Evolutionary conservation across 2,797 vertebrate genomes (phyloP).

Genomic region (Melanotaenia maccullochi): DNA sequence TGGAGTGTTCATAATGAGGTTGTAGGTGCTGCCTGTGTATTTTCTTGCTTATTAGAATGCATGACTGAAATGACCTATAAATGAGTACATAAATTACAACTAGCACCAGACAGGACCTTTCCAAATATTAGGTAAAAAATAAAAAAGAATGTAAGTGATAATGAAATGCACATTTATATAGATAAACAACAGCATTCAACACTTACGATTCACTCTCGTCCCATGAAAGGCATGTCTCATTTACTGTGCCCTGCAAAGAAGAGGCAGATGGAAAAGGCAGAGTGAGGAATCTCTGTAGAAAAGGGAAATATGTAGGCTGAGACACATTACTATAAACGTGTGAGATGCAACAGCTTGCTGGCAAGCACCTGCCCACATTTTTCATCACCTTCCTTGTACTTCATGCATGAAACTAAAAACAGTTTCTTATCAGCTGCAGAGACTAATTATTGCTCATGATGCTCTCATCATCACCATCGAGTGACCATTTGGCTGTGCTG

Average conservation of each 20-base stretch:
- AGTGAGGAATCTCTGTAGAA: conserved; percentile 52
- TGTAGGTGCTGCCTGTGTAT: conserved; percentile 24
- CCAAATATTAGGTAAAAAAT: background rate
- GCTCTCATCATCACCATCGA: conserved; percentile 24
- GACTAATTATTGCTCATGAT: conserved; percentile 47
- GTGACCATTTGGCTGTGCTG: conserved; percentile 40
- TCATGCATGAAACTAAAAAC: conserved; percentile 54
- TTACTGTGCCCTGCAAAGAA: conserved; percentile 89
- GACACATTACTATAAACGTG: conserved; percentile 47
- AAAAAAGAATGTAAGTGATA: conserved; percentile 15
- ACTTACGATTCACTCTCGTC: conserved; percentile 94
- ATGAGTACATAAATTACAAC: conserved; percentile 27
- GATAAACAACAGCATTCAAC: conserved; percentile 41
- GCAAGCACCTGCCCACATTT: conserved; percentile 57
- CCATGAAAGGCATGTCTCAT: conserved; percentile 98
- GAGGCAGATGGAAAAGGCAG: conserved; percentile 62
- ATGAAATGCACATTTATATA: conserved; percentile 9
- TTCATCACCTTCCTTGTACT: conserved; percentile 12
- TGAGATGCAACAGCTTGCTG: conserved; percentile 71
- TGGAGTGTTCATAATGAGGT: conserved; percentile 40
- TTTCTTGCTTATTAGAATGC: conserved; percentile 1
- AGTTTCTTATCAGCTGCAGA: conserved; percentile 35
- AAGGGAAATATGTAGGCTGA: conserved; percentile 48
- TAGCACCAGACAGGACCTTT: conserved; percentile 15
- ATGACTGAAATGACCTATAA: conserved; percentile 28